Evolutionary conservation across 2,113 vertebrate species (phyloP), one percentile per base, ranked within the genome.

Genomic region (Corythoichthys haematopterus): DNA sequence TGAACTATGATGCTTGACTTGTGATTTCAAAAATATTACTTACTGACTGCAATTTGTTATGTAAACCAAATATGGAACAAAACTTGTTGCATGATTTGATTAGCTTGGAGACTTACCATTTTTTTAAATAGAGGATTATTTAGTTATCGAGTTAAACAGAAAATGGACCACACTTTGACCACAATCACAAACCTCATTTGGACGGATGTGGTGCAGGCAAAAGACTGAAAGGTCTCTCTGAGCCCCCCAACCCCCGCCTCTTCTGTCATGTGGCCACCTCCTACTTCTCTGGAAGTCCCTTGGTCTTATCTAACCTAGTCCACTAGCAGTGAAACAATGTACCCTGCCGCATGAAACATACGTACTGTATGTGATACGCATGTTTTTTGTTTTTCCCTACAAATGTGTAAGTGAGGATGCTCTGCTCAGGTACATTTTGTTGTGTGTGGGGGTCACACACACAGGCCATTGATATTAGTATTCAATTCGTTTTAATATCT

Each of bases 281-380:
- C 58, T 9, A 12, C 58, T 87, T 88, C 80, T 14, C 47, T 79
- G 74, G 78, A 88, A 86, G 75, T 13, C 71, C 65, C 1, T 66
- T 52, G 46, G 46, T 70, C 74, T 88, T 86, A 80, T 90, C 83
- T 83, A 61, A 6, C 43, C 61, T 62, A 68, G 40, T 60, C 46
- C 58, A 43, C 60, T 85, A 86, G 80, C 77, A 82, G 46, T 69
- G 82, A 88, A 88, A 61, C 67, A 66, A 55, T 55, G 10, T 74
- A 61, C 67, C 59, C 65, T 12, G 11, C n/a, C 63, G 59, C 13
- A 33, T 33, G 15, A 65, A 7, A 14, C 28, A 36, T 71, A 66
- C 52, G 59, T 64, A 13, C 10, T 33, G n/a, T 14, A 2, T 8
- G 7, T 40, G 58, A 4, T 43, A 43, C 1, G 40, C 2, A 43